A percentile compares a stretch with the other conserved stretches of the same genome.
Evolutionary conservation across 2,797 vertebrate genomes (phyloP).

Genomic region (Psittacula echo): DNA sequence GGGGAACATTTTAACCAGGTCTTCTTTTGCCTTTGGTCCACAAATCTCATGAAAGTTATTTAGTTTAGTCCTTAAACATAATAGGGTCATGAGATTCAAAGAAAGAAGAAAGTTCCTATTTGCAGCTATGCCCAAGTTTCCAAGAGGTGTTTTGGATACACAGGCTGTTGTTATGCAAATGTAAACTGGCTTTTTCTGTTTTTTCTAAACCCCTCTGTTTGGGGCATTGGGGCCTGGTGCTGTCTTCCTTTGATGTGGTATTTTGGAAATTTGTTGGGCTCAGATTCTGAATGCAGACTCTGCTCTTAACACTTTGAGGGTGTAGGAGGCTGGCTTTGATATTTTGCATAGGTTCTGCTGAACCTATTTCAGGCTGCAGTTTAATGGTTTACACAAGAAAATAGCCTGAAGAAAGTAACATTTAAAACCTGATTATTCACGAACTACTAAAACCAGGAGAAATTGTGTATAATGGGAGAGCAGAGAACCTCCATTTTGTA

Average conservation of each 20-base stretch:
- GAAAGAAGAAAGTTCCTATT: background rate
- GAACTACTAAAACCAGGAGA: background rate
- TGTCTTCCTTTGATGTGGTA: background rate
- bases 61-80: background rate
- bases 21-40: background rate
- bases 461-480: background rate
- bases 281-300: slow-evolving; percentile 9
- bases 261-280: slow-evolving; percentile 26
- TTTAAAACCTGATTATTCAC: slow-evolving; percentile 14
- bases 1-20: background rate
- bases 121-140: background rate
- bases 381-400: slow-evolving; percentile 44
- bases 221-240: background rate
- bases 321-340: slow-evolving; percentile 58
- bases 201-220: background rate
- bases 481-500: background rate
- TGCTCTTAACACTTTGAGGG: slow-evolving; percentile 47
- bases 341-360: slow-evolving; percentile 56
- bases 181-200: background rate
- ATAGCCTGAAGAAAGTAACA: slow-evolving; percentile 26
- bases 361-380: slow-evolving; percentile 58
- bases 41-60: background rate
- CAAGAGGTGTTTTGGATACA: background rate
- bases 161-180: background rate
- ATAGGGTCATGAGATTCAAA: background rate